Evolutionary conservation across 2,888 invertebrate species (phyloP), one percentile per base, ranked within the genome.

Genomic region (Caenorhabditis sp.): DNA sequence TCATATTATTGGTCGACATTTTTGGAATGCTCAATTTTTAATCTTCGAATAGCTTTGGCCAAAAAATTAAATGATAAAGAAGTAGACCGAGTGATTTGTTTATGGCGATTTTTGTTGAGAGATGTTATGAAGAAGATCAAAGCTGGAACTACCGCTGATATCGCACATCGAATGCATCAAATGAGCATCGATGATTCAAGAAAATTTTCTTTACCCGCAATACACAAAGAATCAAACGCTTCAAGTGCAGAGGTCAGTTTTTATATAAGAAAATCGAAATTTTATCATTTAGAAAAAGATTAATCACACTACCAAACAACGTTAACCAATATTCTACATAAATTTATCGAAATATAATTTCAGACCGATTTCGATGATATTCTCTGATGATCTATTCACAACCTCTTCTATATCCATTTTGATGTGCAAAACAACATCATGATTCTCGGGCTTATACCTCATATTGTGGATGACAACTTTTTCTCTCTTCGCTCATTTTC

Each of bases 1-100:
- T 76, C 80, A 26, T 83, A 82, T 65, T 85, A 83, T 68, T 85
- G 85, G 85, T 78, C 80, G 25, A 77, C 77, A 8, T 85, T 84
- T 63, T 78, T 82, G 26, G 85, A 85, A 54, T 84, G 84, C 62
- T 77, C 81, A 23, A 81, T 85, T 31, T 83, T 71, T 65, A 74
- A 80, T 58, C 63, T 83, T 49, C 77, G 85, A 58, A 74, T 74
- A 31, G 70, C 65, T 12, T 65, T 84, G 68, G 38, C 65, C 12
- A 72, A 67, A 36, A 63, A 67, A 64, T 70, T 79, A 61, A 73
- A 75, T 36, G 73, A 77, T 62, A 70, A 78, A 59, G 78, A 82
- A 21, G 72, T 83, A 20, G 84, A 85, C 63, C 65, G 70, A 20
- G 81, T 77, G 38, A 76, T 85, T 54, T 80, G 83, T 58, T 65